Conservation (phyloP, 2,888 invertebrate genomes). For the Arctia plantaginis region DNA sequence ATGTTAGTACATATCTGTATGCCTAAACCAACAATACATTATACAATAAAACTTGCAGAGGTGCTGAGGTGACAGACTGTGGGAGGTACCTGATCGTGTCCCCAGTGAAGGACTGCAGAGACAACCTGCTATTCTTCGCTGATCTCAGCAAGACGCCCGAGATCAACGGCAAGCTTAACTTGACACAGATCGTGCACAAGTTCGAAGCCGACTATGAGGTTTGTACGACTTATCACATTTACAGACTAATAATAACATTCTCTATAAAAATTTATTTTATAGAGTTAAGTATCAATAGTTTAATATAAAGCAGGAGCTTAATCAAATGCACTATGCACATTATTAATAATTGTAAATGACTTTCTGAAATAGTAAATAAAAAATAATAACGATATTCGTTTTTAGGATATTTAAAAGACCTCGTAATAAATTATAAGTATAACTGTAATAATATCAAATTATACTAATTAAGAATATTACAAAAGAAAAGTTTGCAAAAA, state of each 20-base stretch:
- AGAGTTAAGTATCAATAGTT: no score
- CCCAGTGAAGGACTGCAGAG: slow-evolving; percentile 95
- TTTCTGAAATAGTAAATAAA: no score
- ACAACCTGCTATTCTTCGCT: slow-evolving; percentile 95
- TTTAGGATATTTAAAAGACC: no score
- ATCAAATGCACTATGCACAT: no score
- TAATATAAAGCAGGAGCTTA: neutral
- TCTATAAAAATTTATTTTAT: no score
- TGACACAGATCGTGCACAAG: slow-evolving; percentile 94
- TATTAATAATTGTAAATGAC: no score
- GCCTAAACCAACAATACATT: neutral
- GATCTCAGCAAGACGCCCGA: slow-evolving; percentile 89
- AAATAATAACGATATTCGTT: no score
- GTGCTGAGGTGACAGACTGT: slow-evolving; percentile 95
- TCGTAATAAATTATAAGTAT: no score
- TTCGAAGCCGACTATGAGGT: slow-evolving; percentile 98
- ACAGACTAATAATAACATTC: neutral
- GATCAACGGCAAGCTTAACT: slow-evolving; percentile 88
- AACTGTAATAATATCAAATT: no score
- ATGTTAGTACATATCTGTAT: neutral
- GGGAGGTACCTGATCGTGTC: slow-evolving; percentile 95
- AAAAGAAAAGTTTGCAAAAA: no score
- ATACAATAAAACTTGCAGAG: slow-evolving; percentile 82
- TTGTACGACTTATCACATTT: slow-evolving; percentile 38
- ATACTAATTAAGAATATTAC: no score